phyloP scores from a whole-genome alignment of 1,140 invertebrate genomes.

The Hyles vespertilio region DNA sequence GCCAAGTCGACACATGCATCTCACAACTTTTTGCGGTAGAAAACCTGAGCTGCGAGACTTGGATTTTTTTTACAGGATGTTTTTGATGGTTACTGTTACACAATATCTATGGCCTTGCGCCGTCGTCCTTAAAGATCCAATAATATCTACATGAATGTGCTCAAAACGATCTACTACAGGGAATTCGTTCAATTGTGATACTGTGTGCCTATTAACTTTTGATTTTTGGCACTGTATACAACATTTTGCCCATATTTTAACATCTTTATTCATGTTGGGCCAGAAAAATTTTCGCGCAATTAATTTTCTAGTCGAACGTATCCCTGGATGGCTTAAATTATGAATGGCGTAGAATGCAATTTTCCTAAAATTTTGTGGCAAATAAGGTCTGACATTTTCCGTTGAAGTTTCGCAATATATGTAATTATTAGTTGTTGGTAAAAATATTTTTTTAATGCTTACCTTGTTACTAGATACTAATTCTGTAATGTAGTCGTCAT shows the following conservation, averaged over 20 bases:
- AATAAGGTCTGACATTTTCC: too few species aligned
- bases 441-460: too few species aligned
- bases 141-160: not conserved
- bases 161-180: conserved; percentile 1
- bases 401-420: too few species aligned
- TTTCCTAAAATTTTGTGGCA: not conserved
- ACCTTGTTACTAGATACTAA: too few species aligned
- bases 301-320: conserved; percentile 2
- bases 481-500: too few species aligned
- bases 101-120: not conserved
- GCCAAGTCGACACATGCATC: too few species aligned
- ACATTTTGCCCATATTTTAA: not conserved
- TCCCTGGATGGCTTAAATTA: conserved; percentile 1
- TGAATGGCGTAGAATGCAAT: not conserved
- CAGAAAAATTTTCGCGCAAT: not conserved
- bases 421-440: too few species aligned
- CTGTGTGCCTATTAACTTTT: not conserved
- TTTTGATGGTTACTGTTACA: too few species aligned
- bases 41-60: too few species aligned
- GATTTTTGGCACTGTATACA: conserved; percentile 1
- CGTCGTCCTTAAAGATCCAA: not conserved
- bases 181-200: not conserved
- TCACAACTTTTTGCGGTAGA: too few species aligned
- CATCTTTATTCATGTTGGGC: conserved; percentile 2
- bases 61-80: too few species aligned